These are phyloP conservation scores for Pristionchus pacificus DNA, from an alignment of 1,140 invertebrate genomes.

Conservation along the genomic window DNA sequence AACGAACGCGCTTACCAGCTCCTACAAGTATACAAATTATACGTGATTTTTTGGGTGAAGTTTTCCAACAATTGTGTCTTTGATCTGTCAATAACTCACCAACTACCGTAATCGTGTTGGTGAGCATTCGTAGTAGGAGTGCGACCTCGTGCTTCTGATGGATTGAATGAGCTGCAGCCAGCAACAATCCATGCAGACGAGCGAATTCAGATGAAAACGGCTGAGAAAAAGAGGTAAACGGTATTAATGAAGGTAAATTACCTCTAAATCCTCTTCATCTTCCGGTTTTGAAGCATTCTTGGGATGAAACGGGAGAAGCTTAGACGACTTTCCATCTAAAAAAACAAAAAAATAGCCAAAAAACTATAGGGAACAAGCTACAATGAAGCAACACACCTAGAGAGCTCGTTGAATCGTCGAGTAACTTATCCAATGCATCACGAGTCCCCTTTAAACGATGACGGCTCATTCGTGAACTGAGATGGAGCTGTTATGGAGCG, in stretches of 20 bases:
- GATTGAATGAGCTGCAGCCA: neutral
- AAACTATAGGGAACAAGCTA: neutral
- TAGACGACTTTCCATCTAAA: slow-evolving; percentile 4
- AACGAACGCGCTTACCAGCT: neutral
- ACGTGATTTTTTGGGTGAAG: neutral
- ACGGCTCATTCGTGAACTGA: neutral
- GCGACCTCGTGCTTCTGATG: neutral
- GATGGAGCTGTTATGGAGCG: neutral
- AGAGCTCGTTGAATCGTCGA: too few relatives aligned
- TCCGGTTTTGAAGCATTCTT: neutral
- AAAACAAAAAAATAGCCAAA: neutral
- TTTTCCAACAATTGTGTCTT: neutral
- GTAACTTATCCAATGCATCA: too few relatives aligned
- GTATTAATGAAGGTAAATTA: neutral
- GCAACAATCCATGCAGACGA: neutral
- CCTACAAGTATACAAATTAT: neutral
- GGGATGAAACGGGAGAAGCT: neutral
- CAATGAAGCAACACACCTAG: too few relatives aligned
- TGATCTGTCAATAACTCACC: neutral
- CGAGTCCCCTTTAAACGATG: too few relatives aligned
- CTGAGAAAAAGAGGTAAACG: neutral
- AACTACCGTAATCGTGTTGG: neutral
- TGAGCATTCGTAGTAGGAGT: neutral
- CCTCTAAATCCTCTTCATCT: neutral
- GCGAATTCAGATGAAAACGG: neutral